Conservation (phyloP, 2,888 invertebrate species). For the Leucophora obtusa region DNA sequence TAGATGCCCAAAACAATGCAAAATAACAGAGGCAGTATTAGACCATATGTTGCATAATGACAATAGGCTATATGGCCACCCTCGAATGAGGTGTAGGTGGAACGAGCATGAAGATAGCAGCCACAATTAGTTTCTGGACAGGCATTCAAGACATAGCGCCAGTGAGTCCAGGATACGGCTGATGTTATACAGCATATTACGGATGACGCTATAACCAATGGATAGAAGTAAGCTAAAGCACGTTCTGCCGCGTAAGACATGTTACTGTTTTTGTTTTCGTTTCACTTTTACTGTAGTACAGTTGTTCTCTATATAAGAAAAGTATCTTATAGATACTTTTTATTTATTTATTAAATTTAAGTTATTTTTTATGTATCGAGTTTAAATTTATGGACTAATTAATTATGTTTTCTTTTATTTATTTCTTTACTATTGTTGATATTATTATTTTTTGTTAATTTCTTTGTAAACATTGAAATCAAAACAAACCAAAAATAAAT, state of each 20-base stretch:
- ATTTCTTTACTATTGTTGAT: constrained; percentile 32
- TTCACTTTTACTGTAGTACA: constrained; percentile 42
- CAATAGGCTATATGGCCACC: constrained; percentile 84
- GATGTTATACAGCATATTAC: constrained; percentile 75
- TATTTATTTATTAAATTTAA: too few relatives aligned
- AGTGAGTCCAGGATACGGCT: constrained; percentile 84
- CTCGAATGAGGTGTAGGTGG: constrained; percentile 82
- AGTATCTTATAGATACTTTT: neutral
- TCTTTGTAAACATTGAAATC: constrained; percentile 45
- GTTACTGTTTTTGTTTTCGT: constrained; percentile 36
- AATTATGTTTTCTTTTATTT: constrained; percentile 16
- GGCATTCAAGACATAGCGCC: constrained; percentile 83
- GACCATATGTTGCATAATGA: constrained; percentile 84
- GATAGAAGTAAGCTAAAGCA: constrained; percentile 75
- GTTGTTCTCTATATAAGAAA: constrained; percentile 28
- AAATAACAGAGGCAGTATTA: constrained; percentile 83
- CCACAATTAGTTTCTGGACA: constrained; percentile 85
- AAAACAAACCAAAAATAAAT: constrained; percentile 50
- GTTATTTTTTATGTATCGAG: neutral
- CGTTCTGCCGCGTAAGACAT: constrained; percentile 77
- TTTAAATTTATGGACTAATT: neutral
- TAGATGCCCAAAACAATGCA: constrained; percentile 83
- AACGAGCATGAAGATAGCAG: constrained; percentile 83
- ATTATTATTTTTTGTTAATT: constrained; percentile 20
- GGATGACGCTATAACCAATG: constrained; percentile 73